Evolutionary conservation across 2,888 invertebrate genomes (phyloP).

Genomic region (Epinotia demarniana): DNA sequence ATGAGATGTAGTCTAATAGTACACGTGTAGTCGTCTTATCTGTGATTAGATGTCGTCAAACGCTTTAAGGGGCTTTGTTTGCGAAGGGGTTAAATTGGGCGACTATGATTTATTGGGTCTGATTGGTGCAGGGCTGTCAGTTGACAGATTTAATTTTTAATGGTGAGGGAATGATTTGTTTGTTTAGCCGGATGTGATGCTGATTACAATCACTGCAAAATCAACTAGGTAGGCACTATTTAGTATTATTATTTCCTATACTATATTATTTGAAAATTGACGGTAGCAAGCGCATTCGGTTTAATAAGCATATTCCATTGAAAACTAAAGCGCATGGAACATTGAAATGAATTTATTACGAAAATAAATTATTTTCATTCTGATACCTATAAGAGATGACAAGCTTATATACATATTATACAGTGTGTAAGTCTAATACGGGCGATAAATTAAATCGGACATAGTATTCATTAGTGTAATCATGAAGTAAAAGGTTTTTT

Average conservation of each 20-base stretch:
- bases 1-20: constrained; percentile 67
- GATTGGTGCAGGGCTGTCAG: constrained; percentile 53
- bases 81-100: constrained; percentile 70
- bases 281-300: no score
- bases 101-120: constrained; percentile 77
- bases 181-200: constrained; percentile 25
- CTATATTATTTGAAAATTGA: no score
- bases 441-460: no score
- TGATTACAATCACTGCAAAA: constrained; percentile 12
- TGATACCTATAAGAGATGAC: no score
- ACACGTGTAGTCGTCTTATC: constrained; percentile 76
- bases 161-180: constrained; percentile 17
- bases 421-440: no score
- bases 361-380: no score
- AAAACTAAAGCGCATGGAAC: no score
- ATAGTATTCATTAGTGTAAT: no score
- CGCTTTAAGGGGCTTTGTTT: constrained; percentile 54
- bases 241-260: not conserved
- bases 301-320: no score
- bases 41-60: constrained; percentile 65
- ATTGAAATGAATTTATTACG: no score
- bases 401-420: no score
- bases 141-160: constrained; percentile 40
- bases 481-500: no score
- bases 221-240: not conserved